Percentiles rank a stretch among this genome's conserved stretches.
These are phyloP conservation scores for Hippocampus kuda DNA, from an alignment of 2,797 vertebrate genomes.

Conservation along the genomic window DNA sequence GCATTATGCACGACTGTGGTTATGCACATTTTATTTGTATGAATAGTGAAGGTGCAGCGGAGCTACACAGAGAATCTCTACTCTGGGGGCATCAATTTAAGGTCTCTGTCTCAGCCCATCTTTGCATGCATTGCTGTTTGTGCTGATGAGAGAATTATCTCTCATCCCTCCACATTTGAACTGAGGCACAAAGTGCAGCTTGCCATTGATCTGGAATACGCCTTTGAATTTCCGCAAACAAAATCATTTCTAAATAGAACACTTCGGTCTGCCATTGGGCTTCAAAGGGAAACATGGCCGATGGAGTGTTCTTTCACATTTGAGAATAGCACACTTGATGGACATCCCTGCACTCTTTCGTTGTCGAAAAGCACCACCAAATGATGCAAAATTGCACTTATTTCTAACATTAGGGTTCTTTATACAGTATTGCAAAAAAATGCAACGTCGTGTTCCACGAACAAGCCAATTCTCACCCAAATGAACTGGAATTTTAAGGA, in stretches of 20 bases:
- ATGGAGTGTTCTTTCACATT: no score
- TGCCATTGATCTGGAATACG: slow-evolving; percentile 31
- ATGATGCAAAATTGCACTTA: no score
- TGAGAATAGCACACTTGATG: background rate
- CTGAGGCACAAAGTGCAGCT: slow-evolving; percentile 13
- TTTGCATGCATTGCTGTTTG: slow-evolving; percentile 29
- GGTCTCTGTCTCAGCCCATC: slow-evolving; percentile 32
- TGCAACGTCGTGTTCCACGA: no score
- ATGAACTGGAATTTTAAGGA: no score
- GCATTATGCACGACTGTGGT: slow-evolving; percentile 39
- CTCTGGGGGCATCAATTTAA: slow-evolving; percentile 42
- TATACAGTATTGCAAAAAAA: no score
- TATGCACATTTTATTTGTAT: slow-evolving; percentile 46
- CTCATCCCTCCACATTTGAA: slow-evolving; percentile 21
- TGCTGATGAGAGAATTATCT: slow-evolving; percentile 42
- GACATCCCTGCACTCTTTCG: background rate
- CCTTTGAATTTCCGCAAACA: slow-evolving; percentile 36
- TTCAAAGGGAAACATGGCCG: background rate
- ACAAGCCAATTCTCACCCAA: no score
- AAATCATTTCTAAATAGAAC: slow-evolving; percentile 37
- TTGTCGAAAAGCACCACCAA: background rate
- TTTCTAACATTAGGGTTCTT: no score
- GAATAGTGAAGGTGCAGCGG: slow-evolving; percentile 44
- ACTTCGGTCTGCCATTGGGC: background rate
- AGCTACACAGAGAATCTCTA: slow-evolving; percentile 43